A percentile compares a stretch with the other conserved stretches of the same genome.
These are phyloP conservation scores for Phortica magna DNA, from an alignment of 2,888 invertebrate genomes.

Conservation along the genomic window DNA sequence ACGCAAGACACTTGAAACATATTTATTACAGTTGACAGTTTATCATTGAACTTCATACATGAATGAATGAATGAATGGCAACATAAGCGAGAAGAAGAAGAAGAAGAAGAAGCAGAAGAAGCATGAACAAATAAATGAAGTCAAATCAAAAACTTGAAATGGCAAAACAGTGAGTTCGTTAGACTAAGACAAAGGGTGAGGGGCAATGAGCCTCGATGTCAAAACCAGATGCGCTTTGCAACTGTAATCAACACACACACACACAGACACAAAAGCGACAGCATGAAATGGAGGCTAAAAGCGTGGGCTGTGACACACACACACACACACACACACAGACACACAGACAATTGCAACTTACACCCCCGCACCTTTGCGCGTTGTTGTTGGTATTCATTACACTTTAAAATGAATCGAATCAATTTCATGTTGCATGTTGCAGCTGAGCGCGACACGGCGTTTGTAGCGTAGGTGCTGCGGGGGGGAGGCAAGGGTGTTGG, in stretches of 20 bases:
- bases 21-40: conserved; percentile 2
- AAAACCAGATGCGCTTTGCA: conserved; percentile 16
- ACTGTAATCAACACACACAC: conserved; percentile 15
- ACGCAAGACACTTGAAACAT: not conserved
- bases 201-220: no score
- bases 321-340: not conserved
- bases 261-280: no score
- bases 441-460: not conserved
- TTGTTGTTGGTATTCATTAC: conserved; percentile 4
- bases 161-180: not conserved
- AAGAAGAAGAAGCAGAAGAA: not conserved
- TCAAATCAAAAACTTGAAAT: not conserved
- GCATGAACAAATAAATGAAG: not conserved
- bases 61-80: conserved; percentile 1
- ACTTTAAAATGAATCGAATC: conserved; percentile 9
- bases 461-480: not conserved
- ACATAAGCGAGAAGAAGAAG: not conserved
- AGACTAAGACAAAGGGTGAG: no score
- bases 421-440: conserved; percentile 23
- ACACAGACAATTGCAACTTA: no score
- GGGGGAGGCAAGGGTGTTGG: no score
- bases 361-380: no score
- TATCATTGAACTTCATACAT: conserved; percentile 22
- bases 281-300: not conserved
- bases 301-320: conserved; percentile 4